Conservation (phyloP, 2,888 invertebrate species). For the Athalia circularis region DNA sequence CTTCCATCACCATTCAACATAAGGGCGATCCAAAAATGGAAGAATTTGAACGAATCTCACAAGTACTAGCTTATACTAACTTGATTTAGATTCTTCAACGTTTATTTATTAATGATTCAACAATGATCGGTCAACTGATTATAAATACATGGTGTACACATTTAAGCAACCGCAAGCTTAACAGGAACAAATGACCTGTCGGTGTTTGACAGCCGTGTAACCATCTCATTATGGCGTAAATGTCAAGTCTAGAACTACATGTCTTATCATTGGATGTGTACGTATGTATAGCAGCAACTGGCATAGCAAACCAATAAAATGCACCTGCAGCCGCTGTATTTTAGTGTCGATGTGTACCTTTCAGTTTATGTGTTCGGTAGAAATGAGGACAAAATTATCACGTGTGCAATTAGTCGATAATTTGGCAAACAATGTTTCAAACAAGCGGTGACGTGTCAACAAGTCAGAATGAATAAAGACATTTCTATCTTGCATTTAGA, state of each 20-base stretch:
- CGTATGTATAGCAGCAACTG: constrained; percentile 1
- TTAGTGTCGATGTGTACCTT: constrained; percentile 1
- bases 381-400: background rate
- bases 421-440: background rate
- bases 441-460: background rate
- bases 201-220: constrained; percentile 21
- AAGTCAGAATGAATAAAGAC: background rate
- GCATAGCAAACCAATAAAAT: background rate
- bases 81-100: background rate
- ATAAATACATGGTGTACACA: background rate
- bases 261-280: constrained; percentile 6
- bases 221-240: background rate
- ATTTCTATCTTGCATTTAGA: background rate
- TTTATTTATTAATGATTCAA: background rate
- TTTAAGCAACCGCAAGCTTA: constrained; percentile 8
- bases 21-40: background rate
- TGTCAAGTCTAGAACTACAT: background rate
- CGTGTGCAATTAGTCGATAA: background rate
- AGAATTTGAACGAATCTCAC: background rate
- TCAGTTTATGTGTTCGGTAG: background rate
- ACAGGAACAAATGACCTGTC: constrained; percentile 8
- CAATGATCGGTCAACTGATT: background rate
- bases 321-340: background rate
- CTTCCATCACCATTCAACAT: too few relatives aligned
- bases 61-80: background rate